Base-by-base conservation (phyloP, 2,888 invertebrate species). In the Microctonus hyperodae region DNA sequence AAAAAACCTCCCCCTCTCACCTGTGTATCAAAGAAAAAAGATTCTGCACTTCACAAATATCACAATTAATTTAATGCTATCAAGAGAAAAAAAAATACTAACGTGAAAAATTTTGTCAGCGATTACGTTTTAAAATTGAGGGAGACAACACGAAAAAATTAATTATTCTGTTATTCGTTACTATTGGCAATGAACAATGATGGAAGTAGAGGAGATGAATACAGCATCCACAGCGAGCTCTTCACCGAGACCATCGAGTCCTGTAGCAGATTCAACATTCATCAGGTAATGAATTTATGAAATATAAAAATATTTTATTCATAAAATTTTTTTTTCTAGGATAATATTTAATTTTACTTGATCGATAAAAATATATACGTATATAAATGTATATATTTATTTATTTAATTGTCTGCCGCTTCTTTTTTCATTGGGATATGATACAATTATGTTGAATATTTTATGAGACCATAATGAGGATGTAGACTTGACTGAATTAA, bases 141-240 rank as follows among this genome's bases (percentile, higher is more conserved):
- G 1, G 6, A 3, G 16, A 16, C 7, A 35, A 44, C 9, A 16
- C 16, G 13, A 4, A 22, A 40, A 33, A 25, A 58, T 55, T 55
- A 35, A 58, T 58, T 35, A 13, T 22, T 25, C 25, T 25, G 13
- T 25, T 23, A 53, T 65, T 62, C 16, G 58, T 40, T 65, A 62
- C 69, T 68, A 70, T 76, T 76, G 82, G 77, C 66, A 82, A 44
- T 82, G 82, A 82, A 80, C 77, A 74, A 83, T 81, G 82, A 83
- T 83, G 83, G 82, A 83, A 75, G 79, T 82, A 74, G 83, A 83
- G 75, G 83, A 83, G 70, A 82, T 78, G 68, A 83, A 82, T 71
- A 79, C 81, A 69, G 81, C 79, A 72, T 82, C 83, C 74, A 81
- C 79, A 61, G 81, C 81, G 75, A 83, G 82, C 75, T 83, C 83